These are phyloP conservation scores for Harpagus bidentatus DNA, from an alignment of 2,113 vertebrate genomes.

Conservation along the genomic window DNA sequence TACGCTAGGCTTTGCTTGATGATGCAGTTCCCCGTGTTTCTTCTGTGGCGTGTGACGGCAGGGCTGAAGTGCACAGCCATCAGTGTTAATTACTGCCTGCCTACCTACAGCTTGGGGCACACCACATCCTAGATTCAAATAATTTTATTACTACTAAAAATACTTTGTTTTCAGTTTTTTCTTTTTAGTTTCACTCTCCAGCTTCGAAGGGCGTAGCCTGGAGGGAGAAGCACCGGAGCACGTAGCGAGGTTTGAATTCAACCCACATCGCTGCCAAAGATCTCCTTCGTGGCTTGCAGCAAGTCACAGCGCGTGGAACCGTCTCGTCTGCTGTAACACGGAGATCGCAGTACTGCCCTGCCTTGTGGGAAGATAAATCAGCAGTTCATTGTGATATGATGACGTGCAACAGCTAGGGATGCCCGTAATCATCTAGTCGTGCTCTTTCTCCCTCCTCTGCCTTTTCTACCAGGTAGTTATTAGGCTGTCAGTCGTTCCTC, in stretches of 20 bases:
- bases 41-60: rapidly evolving
- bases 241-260: background rate
- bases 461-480: rapidly evolving
- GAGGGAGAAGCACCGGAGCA: background rate
- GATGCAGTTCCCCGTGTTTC: background rate
- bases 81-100: rapidly evolving
- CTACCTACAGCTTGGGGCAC: rapidly evolving
- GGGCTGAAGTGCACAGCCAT: rapidly evolving
- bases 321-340: background rate
- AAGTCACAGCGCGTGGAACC: background rate
- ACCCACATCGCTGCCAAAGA: rapidly evolving
- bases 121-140: background rate
- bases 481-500: background rate
- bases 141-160: background rate
- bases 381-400: rapidly evolving
- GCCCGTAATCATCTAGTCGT: rapidly evolving
- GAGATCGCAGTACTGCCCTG: background rate
- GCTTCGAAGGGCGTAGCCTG: background rate
- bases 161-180: background rate
- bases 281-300: background rate
- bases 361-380: background rate
- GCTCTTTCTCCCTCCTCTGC: background rate
- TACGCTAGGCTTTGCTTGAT: rapidly evolving
- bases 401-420: rapidly evolving
- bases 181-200: background rate